Evolutionary conservation across 2,797 vertebrate genomes (phyloP), one percentile per base, ranked within the genome.

Genomic region (Aselliscus stoliczkanus): DNA sequence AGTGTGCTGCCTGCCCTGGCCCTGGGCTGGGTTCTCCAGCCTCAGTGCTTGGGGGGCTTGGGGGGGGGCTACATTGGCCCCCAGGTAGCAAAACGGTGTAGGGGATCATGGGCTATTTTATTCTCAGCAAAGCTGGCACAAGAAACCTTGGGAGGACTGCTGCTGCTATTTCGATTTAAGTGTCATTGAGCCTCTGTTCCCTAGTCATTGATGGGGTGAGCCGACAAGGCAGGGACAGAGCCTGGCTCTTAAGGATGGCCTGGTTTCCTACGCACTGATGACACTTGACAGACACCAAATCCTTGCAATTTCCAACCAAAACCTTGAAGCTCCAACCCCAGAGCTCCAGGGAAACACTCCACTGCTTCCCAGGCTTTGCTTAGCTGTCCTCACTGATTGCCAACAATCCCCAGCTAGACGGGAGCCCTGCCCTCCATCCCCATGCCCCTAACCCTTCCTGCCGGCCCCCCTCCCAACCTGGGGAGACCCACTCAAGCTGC

Each of bases 301-400:
- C 82, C 86, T 79, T 69, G 72, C 60, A 37, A 79, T 92, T 94
- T 96, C 79, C 76, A 82, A 96, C 93, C 93, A 95, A 44, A 95
- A 73, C 77, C 84, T 72, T 44, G n/a, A 21, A 7, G 31, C 58
- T n/a, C 37, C 42, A 2, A 12, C 73, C 88, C 79, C 80, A 23
- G 29, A 34, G 52, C 82, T 42, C 75, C 31, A 0, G 4, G 88
- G 70, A 91, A 93, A 88, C 88, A 58, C 82, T 79, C 60, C 31
- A 8, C 29, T 15, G 29, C 73, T n/a, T 17, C 58, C 15, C 4
- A 10, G 86, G 88, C 81, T 95, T 77, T 70, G 80, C 84, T 88
- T 52, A 20, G 70, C 75, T 34, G 58, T 44, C 81, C 58, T 83
- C 44, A 2, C 72, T 54, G 94, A 88, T 69, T 44, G 76, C 88